Conservation (phyloP, 2,888 invertebrate genomes). For the Hoplodrina ambigua region DNA sequence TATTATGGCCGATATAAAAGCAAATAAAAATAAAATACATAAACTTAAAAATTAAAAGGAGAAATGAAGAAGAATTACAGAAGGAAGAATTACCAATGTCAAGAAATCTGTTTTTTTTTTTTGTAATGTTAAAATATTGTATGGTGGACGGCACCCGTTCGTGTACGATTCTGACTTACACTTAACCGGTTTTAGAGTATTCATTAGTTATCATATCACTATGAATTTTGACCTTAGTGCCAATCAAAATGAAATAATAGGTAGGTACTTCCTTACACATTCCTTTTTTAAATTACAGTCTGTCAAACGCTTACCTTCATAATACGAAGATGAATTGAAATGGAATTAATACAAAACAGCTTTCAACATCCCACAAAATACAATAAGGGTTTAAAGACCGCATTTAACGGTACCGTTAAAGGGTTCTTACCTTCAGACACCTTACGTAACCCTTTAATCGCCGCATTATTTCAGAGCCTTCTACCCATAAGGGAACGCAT, state of each 20-base stretch:
- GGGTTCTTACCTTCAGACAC: conserved; percentile 32
- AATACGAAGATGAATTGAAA: conserved; percentile 10
- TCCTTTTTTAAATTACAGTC: not conserved
- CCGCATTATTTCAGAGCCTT: conserved; percentile 33
- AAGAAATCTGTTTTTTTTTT: too few relatives aligned
- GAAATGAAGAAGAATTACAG: too few relatives aligned
- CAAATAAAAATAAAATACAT: too few relatives aligned
- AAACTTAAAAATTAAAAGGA: too few relatives aligned
- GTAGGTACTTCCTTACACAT: too few relatives aligned
- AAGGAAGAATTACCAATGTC: too few relatives aligned
- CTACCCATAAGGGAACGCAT: conserved; percentile 27
- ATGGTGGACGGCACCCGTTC: too few relatives aligned
- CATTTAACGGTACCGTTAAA: conserved; percentile 26
- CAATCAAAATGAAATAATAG: not conserved
- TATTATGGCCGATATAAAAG: too few relatives aligned
- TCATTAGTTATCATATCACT: not conserved
- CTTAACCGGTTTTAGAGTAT: too few relatives aligned
- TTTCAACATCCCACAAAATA: conserved; percentile 11
- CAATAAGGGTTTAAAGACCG: conserved; percentile 37
- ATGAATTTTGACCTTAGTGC: not conserved
- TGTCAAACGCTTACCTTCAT: conserved; percentile 3
- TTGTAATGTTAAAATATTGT: too few relatives aligned
- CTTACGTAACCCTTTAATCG: conserved; percentile 45
- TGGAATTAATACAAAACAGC: conserved; percentile 3
- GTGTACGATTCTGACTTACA: too few relatives aligned